Evolutionary conservation across 2,113 vertebrate species (phyloP).

Genomic region (Nothobranchius furzeri): DNA sequence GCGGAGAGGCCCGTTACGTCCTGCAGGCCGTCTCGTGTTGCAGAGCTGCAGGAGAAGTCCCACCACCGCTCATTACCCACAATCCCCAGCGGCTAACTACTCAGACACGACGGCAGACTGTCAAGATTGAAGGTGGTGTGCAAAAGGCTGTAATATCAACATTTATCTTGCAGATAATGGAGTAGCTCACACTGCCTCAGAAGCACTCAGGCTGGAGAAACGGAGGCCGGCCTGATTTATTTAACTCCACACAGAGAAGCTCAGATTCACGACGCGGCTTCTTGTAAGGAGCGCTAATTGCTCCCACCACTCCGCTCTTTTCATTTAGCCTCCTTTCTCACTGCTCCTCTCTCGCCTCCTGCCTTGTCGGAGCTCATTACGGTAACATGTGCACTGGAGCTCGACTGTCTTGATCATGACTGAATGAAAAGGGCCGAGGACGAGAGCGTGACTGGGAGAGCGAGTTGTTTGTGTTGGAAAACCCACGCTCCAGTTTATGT

Average conservation of each 20-base stretch:
- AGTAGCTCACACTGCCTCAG: conserved; percentile 6
- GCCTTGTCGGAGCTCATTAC: conserved; percentile 66
- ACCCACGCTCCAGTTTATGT: conserved; percentile 57
- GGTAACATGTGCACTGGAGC: conserved; percentile 56
- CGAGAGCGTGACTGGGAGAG: conserved; percentile 16
- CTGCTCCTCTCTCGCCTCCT: conserved; percentile 41
- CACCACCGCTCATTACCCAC: conserved; percentile 59
- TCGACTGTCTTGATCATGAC: conserved; percentile 41
- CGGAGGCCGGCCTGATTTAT: conserved; percentile 3
- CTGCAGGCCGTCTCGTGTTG: conserved; percentile 65
- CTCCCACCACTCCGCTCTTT: conserved; percentile 37
- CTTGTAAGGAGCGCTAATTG: conserved; percentile 43
- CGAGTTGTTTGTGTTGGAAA: conserved; percentile 67
- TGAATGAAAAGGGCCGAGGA: conserved; percentile 42
- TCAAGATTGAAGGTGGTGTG: conserved; percentile 52
- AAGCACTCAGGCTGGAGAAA: conserved; percentile 11
- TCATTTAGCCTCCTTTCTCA: conserved; percentile 42
- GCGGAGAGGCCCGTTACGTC: conserved; percentile 51
- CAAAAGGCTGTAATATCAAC: conserved; percentile 24
- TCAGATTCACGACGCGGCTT: conserved; percentile 4
- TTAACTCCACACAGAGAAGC: conserved; percentile 15
- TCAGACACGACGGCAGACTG: conserved; percentile 67
- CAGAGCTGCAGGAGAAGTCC: conserved; percentile 51
- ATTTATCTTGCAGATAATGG: conserved; percentile 27
- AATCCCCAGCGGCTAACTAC: conserved; percentile 56